Percentiles rank a stretch among this genome's conserved stretches.
Conservation (phyloP, 2,797 vertebrate genomes). For the Chloroceryle inda region DNA sequence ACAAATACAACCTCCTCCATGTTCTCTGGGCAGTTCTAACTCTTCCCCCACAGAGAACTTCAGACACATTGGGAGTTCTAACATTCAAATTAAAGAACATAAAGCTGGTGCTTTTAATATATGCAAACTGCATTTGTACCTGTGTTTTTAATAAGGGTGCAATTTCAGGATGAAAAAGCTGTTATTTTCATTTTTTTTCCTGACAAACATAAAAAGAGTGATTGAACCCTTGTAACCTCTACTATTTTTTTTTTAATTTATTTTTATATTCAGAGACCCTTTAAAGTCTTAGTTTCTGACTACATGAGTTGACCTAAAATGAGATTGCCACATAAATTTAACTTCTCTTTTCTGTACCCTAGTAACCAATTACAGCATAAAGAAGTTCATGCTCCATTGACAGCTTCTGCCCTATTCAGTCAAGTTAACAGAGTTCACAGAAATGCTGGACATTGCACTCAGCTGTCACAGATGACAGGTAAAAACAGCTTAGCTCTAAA, state of each 20-base stretch:
- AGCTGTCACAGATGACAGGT: neutral
- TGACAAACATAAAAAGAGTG: neutral
- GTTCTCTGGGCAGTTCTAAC: neutral
- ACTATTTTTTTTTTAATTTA: neutral
- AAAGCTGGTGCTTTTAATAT: neutral
- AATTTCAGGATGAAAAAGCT: neutral
- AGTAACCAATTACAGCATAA: neutral
- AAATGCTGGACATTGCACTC: neutral
- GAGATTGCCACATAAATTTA: neutral
- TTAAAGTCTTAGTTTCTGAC: neutral
- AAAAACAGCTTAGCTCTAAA: neutral
- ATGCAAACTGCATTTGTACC: neutral
- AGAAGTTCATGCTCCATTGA: neutral
- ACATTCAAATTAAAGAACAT: neutral
- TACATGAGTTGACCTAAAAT: neutral
- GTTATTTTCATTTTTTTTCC: neutral
- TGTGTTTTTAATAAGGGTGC: fast-evolving
- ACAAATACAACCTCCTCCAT: neutral
- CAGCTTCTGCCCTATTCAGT: neutral
- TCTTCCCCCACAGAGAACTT: fast-evolving
- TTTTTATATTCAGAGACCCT: neutral
- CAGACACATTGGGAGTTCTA: neutral
- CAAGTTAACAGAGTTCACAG: neutral
- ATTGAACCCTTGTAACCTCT: neutral
- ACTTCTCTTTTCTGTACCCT: neutral